Conservation (phyloP, 2,888 invertebrate genomes). For the Dasypogon diadema region DNA sequence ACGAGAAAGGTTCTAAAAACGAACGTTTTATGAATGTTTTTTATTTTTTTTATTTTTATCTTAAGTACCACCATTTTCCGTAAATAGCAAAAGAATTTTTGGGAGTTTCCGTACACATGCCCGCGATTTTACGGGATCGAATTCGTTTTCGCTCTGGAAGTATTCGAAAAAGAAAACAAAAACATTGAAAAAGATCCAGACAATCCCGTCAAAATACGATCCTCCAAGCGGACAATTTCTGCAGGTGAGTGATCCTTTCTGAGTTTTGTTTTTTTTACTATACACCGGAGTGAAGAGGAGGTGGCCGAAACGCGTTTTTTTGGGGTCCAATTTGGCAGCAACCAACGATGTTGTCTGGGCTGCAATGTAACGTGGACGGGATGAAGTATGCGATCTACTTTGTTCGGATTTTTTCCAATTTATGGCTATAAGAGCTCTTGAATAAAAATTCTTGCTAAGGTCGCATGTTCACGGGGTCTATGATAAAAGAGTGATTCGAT, state of each 20-base stretch:
- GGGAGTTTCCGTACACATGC: slow-evolving; percentile 23
- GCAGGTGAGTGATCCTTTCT: slow-evolving; percentile 51
- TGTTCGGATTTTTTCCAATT: slow-evolving; percentile 1
- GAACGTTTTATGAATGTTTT: not conserved
- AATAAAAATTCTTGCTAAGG: slow-evolving; percentile 16
- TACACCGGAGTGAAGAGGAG: not conserved
- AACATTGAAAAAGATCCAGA: slow-evolving; percentile 21
- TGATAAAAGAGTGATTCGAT: not conserved
- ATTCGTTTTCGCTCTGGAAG: slow-evolving; percentile 35
- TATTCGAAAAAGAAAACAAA: not conserved
- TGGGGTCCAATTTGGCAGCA: not conserved
- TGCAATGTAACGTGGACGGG: not conserved
- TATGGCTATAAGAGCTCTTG: slow-evolving; percentile 10
- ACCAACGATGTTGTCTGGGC: not conserved
- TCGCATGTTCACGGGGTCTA: slow-evolving; percentile 18
- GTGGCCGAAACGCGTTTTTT: not conserved
- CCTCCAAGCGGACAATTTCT: slow-evolving; percentile 21
- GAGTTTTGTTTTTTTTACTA: too few species aligned
- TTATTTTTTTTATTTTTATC: not conserved
- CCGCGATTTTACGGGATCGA: slow-evolving; percentile 24
- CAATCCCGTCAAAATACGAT: slow-evolving; percentile 44
- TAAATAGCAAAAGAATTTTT: slow-evolving; percentile 18
- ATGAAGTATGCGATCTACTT: not conserved
- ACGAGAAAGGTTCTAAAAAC: not conserved
- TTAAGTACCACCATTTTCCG: not conserved